Percentiles rank a stretch among this genome's conserved stretches.
These are phyloP conservation scores for Crossocerus cetratus DNA, from an alignment of 2,888 invertebrate genomes.

Conservation along the genomic window DNA sequence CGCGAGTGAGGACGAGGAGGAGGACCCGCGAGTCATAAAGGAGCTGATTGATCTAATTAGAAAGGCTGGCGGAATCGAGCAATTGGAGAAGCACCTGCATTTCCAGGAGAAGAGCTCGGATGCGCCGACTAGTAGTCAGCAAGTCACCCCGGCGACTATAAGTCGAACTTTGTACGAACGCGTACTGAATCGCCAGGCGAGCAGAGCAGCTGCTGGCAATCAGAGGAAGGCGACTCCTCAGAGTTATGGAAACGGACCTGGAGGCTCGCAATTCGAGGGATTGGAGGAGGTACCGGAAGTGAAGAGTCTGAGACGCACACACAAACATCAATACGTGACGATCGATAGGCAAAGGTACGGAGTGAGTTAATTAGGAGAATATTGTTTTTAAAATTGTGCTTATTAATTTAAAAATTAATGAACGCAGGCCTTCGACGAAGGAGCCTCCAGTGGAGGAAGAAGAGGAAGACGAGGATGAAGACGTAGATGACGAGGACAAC, in stretches of 20 bases:
- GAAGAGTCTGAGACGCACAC: slow-evolving; percentile 74
- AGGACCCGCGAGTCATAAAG: slow-evolving; percentile 88
- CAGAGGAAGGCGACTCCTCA: slow-evolving; percentile 61
- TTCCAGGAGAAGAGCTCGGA: slow-evolving; percentile 78
- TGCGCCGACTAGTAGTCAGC: slow-evolving; percentile 61
- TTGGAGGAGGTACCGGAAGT: slow-evolving; percentile 73
- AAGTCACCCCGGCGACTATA: slow-evolving; percentile 82
- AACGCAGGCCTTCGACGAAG: slow-evolving; percentile 54
- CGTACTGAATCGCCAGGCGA: slow-evolving; percentile 79
- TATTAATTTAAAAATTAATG: not conserved
- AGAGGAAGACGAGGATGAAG: slow-evolving; percentile 66
- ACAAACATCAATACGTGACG: slow-evolving; percentile 84
- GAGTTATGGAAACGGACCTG: slow-evolving; percentile 78
- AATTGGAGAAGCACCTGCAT: slow-evolving; percentile 87
- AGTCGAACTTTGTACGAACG: slow-evolving; percentile 88
- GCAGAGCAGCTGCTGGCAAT: slow-evolving; percentile 44
- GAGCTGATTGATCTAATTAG: slow-evolving; percentile 90
- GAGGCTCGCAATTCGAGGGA: slow-evolving; percentile 79
- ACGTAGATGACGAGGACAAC: slow-evolving; percentile 72
- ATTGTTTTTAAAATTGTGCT: not conserved
- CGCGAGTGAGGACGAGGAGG: slow-evolving; percentile 78
- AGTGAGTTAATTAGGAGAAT: not conserved
- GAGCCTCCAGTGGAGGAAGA: slow-evolving; percentile 60
- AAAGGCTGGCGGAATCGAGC: slow-evolving; percentile 91
- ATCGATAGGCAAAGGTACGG: slow-evolving; percentile 84